Conservation (phyloP, 2,888 invertebrate genomes). For the Lasioglossum pauxillum region DNA sequence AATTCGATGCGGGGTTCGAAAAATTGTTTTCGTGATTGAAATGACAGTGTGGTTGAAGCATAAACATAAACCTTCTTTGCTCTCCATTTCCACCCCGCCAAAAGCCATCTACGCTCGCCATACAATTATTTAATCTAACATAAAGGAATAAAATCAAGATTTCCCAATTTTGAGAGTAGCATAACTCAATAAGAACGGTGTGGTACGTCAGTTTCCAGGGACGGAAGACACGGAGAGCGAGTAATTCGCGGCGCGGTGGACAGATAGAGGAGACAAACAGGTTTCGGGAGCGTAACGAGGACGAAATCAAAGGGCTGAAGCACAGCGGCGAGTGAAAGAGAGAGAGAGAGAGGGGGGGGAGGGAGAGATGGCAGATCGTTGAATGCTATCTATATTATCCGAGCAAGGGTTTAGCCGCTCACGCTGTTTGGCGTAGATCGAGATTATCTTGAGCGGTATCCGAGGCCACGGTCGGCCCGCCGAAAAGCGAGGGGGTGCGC, state of each 20-base stretch:
- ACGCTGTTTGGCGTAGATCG: slow-evolving; percentile 83
- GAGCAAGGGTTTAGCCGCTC: slow-evolving; percentile 76
- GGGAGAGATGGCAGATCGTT: slow-evolving; percentile 64
- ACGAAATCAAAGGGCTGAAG: slow-evolving; percentile 32
- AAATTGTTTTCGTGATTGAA: too few relatives aligned
- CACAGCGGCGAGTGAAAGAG: slow-evolving; percentile 10
- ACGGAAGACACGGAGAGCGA: slow-evolving; percentile 2
- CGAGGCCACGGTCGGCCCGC: slow-evolving; percentile 74
- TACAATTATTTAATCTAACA: not conserved
- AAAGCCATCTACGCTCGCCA: not conserved
- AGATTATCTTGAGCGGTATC: slow-evolving; percentile 81
- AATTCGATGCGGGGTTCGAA: too few relatives aligned
- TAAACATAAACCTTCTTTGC: not conserved
- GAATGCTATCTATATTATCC: slow-evolving; percentile 84
- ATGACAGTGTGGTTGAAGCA: not conserved
- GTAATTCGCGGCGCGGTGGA: slow-evolving; percentile 30
- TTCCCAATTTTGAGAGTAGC: not conserved
- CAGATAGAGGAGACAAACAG: slow-evolving; percentile 41
- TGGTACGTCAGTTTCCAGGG: not conserved
- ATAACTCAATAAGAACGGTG: not conserved
- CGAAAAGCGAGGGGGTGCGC: slow-evolving; percentile 75
- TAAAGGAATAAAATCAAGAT: not conserved
- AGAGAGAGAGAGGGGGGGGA: not conserved
- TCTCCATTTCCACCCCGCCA: not conserved
- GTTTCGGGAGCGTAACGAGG: slow-evolving; percentile 41